Evolutionary conservation across 2,113 vertebrate species (phyloP), one percentile per base, ranked within the genome.

Genomic region (Cygnus atratus): DNA sequence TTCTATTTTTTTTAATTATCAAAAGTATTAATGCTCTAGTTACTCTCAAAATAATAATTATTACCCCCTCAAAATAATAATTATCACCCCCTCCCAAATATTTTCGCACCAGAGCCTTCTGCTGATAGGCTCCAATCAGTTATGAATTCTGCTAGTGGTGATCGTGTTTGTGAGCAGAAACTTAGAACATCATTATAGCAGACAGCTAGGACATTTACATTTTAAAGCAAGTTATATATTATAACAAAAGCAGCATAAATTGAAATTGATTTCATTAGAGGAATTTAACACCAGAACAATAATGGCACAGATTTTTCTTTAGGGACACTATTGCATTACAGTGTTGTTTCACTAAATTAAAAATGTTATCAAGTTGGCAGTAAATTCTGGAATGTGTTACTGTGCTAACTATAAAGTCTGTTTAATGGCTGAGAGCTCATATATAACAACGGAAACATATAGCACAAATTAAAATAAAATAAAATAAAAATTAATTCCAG

Each of bases 321-420:
- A 90, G 92, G 94, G 82, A 96, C 39, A 85, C 13, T 68, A 63
- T 48, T 93, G 70, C 77, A 95, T 95, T 96, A 92, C 52, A 67
- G 26, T 91, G 93, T 97, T 96, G 92, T 85, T 97, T 96, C 95
- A 84, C 80, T 97, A 94, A 97, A 97, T 98, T 97, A 97, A 98
- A 97, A 96, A 95, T 58, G 65, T 74, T 95, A 93, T 93, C 87
- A 95, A 94, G 67, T 81, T 91, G 91, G 90, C 94, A 97, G 86
- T 97, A 97, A 97, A 96, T 97, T 92, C 86, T 93, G 39, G 87
- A 97, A 83, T 84, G 76, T 16, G 3, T 89, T 90, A 85, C 85
- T 89, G 66, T 88, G 67, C 57, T 95, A 96, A 97, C 50, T 77
- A 29, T 70, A 97, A 96, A 95, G 84, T 67, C 84, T 66, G 62